phyloP scores from a whole-genome alignment of 2,797 vertebrate genomes.

The Neomorphus geoffroyi region DNA sequence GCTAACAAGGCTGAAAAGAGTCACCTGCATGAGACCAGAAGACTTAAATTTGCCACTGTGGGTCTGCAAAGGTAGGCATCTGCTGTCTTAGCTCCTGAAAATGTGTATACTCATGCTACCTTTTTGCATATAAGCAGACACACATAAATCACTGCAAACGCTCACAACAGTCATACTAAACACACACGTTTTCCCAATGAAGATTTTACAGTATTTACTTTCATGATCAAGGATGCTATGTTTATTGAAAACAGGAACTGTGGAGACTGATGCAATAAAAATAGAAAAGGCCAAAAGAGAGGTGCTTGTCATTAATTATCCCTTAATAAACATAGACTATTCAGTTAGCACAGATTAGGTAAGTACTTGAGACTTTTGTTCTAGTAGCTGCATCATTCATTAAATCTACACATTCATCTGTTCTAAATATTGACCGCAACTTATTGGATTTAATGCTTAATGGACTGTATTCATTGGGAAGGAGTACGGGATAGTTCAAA shows the following conservation, averaged over 20 bases:
- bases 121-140: not conserved
- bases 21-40: not conserved
- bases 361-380: not conserved
- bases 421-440: constrained; percentile 34
- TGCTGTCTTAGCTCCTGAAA: not conserved
- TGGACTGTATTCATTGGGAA: not conserved
- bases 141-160: not conserved
- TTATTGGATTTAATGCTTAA: constrained; percentile 9
- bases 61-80: not conserved
- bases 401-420: not conserved
- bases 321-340: not conserved
- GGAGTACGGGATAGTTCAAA: not conserved
- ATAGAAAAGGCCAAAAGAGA: not conserved
- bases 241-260: not conserved
- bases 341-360: not conserved
- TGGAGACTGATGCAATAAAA: not conserved
- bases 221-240: not conserved
- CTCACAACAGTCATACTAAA: not conserved
- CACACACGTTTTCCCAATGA: not conserved
- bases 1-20: not conserved
- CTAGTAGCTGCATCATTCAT: constrained; percentile 6
- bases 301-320: not conserved
- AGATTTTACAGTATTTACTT: not conserved
- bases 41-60: not conserved
- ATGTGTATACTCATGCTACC: not conserved